phyloP scores from a whole-genome alignment of 2,888 invertebrate species.

The Phaedon cochleariae region DNA sequence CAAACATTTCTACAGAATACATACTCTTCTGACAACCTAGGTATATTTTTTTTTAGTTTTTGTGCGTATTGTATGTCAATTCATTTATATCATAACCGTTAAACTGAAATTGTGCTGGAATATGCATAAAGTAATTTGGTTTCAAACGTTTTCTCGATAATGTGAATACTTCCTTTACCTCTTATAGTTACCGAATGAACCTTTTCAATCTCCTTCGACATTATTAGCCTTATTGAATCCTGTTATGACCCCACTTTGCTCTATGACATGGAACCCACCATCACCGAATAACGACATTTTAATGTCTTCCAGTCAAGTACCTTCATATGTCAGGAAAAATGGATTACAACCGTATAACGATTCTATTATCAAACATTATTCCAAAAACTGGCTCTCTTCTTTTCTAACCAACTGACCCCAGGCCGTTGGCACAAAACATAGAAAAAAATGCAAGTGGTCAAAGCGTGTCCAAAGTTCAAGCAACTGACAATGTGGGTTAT shows the following conservation, averaged over 20 bases:
- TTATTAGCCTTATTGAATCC: neutral
- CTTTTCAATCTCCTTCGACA: no score
- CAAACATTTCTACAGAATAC: no score
- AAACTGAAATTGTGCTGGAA: no score
- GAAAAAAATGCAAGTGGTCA: constrained; percentile 26
- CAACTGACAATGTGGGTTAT: constrained; percentile 30
- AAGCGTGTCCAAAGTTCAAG: constrained; percentile 37
- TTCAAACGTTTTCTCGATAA: no score
- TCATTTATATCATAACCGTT: no score
- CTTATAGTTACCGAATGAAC: no score
- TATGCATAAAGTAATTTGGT: no score
- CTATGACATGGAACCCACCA: constrained; percentile 1
- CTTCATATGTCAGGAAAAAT: constrained; percentile 41
- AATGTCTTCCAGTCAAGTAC: constrained; percentile 49
- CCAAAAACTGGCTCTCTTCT: constrained; percentile 25
- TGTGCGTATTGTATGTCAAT: no score
- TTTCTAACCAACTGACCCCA: constrained; percentile 52
- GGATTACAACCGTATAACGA: constrained; percentile 34
- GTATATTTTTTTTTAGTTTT: no score
- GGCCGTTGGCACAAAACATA: constrained; percentile 48
- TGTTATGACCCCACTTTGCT: neutral
- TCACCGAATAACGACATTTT: constrained; percentile 48
- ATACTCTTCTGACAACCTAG: no score
- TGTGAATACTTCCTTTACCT: no score
- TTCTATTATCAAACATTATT: constrained; percentile 35